phyloP scores from a whole-genome alignment of 1,140 invertebrate species.

The Hypothenemus hampei region DNA sequence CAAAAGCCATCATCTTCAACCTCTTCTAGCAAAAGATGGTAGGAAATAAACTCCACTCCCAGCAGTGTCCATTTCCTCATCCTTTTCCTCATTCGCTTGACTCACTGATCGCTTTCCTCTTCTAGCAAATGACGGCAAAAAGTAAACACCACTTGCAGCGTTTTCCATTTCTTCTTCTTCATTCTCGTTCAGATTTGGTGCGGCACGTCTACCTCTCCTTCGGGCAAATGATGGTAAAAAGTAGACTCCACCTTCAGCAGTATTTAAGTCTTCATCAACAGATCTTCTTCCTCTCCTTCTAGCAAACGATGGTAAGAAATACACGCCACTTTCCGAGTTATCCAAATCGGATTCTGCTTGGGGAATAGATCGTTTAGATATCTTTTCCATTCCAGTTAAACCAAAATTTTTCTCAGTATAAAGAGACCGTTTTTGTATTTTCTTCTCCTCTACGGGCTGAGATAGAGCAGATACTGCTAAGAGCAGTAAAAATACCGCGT shows the following conservation, averaged over 20 bases:
- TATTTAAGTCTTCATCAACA: slow-evolving; percentile 14
- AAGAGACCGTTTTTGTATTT: slow-evolving; percentile 21
- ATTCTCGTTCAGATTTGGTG: too few species aligned
- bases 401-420: slow-evolving; percentile 24
- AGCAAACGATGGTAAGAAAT: slow-evolving; percentile 23
- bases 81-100: slow-evolving; percentile 5
- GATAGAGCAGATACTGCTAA: neutral
- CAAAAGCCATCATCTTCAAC: too few species aligned
- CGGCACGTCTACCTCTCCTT: slow-evolving; percentile 12
- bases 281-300: slow-evolving; percentile 27
- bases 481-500: slow-evolving; percentile 6
- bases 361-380: slow-evolving; percentile 22
- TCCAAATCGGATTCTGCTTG: slow-evolving; percentile 16
- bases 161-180: slow-evolving; percentile 18
- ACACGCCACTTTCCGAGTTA: slow-evolving; percentile 14
- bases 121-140: slow-evolving; percentile 25
- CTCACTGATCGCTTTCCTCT: slow-evolving; percentile 22
- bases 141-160: slow-evolving; percentile 23
- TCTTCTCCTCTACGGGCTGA: slow-evolving; percentile 11
- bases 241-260: slow-evolving; percentile 14
- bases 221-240: slow-evolving; percentile 28
- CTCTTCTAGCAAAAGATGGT: slow-evolving; percentile 26
- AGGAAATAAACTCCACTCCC: slow-evolving; percentile 25
- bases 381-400: slow-evolving; percentile 26
- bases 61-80: slow-evolving; percentile 21